A percentile compares a stretch with the other conserved stretches of the same genome.
Evolutionary conservation across 2,888 invertebrate genomes (phyloP).

Genomic region (Phalangium opilio): DNA sequence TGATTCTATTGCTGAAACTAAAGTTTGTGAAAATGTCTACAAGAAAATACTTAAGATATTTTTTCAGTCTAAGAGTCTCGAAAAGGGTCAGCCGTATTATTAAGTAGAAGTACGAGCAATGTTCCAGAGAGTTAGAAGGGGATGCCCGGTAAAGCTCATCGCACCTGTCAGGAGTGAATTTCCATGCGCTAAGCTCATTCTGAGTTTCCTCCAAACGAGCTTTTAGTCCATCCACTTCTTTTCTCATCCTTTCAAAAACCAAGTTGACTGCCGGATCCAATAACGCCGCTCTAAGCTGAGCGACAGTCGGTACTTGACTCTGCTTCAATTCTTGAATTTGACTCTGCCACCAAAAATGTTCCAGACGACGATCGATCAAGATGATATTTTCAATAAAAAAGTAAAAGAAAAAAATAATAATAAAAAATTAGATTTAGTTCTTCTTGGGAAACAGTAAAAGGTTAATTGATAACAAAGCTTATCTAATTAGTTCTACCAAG

Average conservation of each 20-base stretch:
- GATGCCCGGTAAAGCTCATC: conserved; percentile 2
- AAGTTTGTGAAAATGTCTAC: background rate
- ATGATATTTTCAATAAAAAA: background rate
- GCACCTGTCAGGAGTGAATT: conserved; percentile 92
- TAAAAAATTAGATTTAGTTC: background rate
- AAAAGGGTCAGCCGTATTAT: conserved; percentile 10
- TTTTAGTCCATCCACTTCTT: conserved; percentile 74
- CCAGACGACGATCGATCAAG: background rate
- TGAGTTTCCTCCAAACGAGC: conserved; percentile 90
- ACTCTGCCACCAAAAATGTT: conserved; percentile 42
- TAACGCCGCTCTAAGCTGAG: conserved; percentile 61
- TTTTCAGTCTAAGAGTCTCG: background rate
- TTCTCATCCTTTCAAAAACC: conserved; percentile 72
- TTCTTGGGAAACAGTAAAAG: background rate
- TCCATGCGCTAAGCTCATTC: conserved; percentile 95
- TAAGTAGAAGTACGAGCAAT: conserved; percentile 4
- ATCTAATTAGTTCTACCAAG: no score
- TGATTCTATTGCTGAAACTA: background rate
- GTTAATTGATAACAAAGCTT: background rate
- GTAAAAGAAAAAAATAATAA: conserved; percentile 1
- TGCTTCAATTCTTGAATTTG: conserved; percentile 88
- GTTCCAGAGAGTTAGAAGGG: no score
- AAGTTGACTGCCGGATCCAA: conserved; percentile 92
- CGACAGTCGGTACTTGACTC: conserved; percentile 59
- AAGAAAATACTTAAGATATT: background rate